phyloP scores from a whole-genome alignment of 2,113 vertebrate species.

The Ceuthmochares aereus region DNA sequence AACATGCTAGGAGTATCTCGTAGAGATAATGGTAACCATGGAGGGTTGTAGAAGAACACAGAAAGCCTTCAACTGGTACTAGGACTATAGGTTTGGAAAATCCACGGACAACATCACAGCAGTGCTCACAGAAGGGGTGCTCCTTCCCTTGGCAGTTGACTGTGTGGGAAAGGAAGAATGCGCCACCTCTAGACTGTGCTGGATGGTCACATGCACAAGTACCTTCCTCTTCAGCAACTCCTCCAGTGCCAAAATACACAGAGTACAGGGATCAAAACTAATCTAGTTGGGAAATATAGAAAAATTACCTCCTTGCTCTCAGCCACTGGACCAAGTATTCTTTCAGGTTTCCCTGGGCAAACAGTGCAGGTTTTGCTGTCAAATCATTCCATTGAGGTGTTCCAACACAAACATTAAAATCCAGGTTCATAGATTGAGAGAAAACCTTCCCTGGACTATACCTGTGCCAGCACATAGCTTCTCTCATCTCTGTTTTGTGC shows the following conservation, averaged over 20 bases:
- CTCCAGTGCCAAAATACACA: neutral
- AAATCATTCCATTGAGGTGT: neutral
- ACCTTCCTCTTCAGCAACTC: neutral
- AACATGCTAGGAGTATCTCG: neutral
- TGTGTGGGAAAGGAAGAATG: slow-evolving; percentile 3
- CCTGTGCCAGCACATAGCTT: neutral
- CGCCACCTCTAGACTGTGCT: neutral
- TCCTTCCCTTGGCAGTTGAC: neutral
- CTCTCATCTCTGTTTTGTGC: neutral
- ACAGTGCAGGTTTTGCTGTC: neutral
- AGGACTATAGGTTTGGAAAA: neutral
- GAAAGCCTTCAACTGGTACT: neutral
- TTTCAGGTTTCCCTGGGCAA: neutral
- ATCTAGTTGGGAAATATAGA: neutral
- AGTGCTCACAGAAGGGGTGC: too few species aligned
- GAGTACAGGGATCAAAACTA: neutral
- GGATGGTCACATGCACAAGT: accelerated
- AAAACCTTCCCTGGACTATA: neutral
- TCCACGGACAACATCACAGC: accelerated
- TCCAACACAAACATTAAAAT: neutral
- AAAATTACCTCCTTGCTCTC: neutral
- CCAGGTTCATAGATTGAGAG: neutral
- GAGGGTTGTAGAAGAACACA: neutral
- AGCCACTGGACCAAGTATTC: neutral
- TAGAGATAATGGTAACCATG: neutral